phyloP scores from a whole-genome alignment of 2,888 invertebrate species.

The Lacanobia oleracea region DNA sequence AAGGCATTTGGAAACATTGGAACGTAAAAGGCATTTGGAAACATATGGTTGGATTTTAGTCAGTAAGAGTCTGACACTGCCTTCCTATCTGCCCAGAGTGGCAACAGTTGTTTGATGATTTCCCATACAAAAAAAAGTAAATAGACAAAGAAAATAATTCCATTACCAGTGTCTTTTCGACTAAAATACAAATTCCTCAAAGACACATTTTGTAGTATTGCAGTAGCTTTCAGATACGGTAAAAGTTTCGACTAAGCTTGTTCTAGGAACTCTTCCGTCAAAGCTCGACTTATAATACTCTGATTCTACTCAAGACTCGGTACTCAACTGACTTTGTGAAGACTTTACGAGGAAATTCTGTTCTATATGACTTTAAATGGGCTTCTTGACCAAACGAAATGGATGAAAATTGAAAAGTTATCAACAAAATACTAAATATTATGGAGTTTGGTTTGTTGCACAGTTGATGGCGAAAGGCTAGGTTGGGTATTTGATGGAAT shows the following conservation, averaged over 20 bases:
- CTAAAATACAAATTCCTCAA: neutral
- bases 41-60: no score
- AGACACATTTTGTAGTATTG: neutral
- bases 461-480: no score
- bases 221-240: neutral
- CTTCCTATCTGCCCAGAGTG: no score
- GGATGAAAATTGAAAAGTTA: neutral
- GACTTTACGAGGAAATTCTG: slow-evolving; percentile 6
- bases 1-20: no score
- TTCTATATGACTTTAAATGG: neutral
- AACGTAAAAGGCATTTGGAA: no score
- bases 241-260: slow-evolving; percentile 13
- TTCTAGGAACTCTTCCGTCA: slow-evolving; percentile 14
- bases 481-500: no score
- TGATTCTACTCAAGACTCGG: neutral
- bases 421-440: neutral
- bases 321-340: slow-evolving; percentile 5
- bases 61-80: no score
- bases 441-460: no score
- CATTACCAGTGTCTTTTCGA: no score
- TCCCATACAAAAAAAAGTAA: no score
- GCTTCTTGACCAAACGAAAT: neutral
- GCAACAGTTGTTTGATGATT: no score
- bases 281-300: slow-evolving; percentile 14
- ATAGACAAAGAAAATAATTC: neutral